Conservation (phyloP, 2,113 vertebrate species). For the Oncorhynchus tshawytscha region DNA sequence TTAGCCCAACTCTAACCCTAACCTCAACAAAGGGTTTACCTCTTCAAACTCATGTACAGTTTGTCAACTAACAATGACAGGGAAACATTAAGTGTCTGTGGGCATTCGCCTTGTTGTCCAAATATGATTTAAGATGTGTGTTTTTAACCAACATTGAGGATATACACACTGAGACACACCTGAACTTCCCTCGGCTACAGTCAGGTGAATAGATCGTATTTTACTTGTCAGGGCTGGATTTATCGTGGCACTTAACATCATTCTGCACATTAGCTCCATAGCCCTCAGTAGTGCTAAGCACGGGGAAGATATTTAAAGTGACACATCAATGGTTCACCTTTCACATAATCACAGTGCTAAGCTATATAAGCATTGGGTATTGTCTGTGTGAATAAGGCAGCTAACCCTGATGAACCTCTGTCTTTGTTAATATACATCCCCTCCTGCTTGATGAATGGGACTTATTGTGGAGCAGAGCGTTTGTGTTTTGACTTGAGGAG, state of each 20-base stretch:
- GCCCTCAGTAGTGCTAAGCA: slow-evolving; percentile 9
- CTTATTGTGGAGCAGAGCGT: slow-evolving; percentile 20
- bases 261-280: slow-evolving; percentile 6
- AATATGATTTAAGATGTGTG: slow-evolving; percentile 46
- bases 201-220: slow-evolving; percentile 29
- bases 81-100: slow-evolving; percentile 28
- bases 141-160: slow-evolving; percentile 21
- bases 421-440: slow-evolving; percentile 39
- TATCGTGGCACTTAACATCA: slow-evolving; percentile 29
- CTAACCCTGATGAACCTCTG: slow-evolving; percentile 28
- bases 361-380: slow-evolving; percentile 18
- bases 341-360: slow-evolving; percentile 43
- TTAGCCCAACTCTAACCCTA: slow-evolving; percentile 37
- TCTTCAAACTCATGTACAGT: slow-evolving; percentile 17
- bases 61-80: slow-evolving; percentile 32
- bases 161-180: slow-evolving; percentile 34
- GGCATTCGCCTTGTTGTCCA: slow-evolving; percentile 46
- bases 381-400: slow-evolving; percentile 20
- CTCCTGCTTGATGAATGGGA: slow-evolving; percentile 34
- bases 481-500: slow-evolving; percentile 63
- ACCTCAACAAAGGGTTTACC: slow-evolving; percentile 24
- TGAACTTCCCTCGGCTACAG: slow-evolving; percentile 50
- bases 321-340: slow-evolving; percentile 52
- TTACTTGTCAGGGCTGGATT: slow-evolving; percentile 50
- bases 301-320: slow-evolving; percentile 33